Evolutionary conservation across 1,140 invertebrate genomes (phyloP).

Genomic region (Eufriesea mexicana): DNA sequence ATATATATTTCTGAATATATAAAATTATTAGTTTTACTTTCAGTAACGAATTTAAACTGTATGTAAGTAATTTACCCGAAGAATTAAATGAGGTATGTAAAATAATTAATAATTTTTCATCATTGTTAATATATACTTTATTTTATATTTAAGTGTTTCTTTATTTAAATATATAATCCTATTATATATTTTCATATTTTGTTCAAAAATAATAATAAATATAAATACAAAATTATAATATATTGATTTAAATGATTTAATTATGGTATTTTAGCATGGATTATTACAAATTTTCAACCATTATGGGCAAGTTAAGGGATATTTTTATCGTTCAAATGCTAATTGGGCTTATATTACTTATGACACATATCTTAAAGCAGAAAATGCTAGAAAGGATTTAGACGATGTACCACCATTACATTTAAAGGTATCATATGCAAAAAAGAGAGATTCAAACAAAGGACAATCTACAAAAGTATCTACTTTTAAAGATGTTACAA

Average conservation of each 20-base stretch:
- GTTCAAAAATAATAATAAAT: conserved; percentile 8
- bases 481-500: background rate
- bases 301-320: conserved; percentile 67
- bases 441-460: conserved; percentile 19
- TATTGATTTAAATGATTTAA: no score
- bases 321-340: conserved; percentile 55
- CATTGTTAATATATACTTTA: background rate
- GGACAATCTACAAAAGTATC: background rate
- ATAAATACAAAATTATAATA: conserved; percentile 14
- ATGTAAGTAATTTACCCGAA: conserved; percentile 68
- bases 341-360: conserved; percentile 73
- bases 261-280: conserved; percentile 65
- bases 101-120: conserved; percentile 17
- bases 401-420: conserved; percentile 64
- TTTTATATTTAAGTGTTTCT: background rate
- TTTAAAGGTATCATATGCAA: conserved; percentile 67
- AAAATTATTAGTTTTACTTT: conserved; percentile 7
- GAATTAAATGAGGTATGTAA: conserved; percentile 72
- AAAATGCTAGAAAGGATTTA: conserved; percentile 67
- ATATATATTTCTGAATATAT: background rate
- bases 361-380: conserved; percentile 68
- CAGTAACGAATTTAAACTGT: conserved; percentile 54
- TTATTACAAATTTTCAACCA: conserved; percentile 69
- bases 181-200: background rate
- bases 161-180: conserved; percentile 10